Base-by-base conservation (phyloP, 2,113 vertebrate genomes). In the Nothocercus nigrocapillus region DNA sequence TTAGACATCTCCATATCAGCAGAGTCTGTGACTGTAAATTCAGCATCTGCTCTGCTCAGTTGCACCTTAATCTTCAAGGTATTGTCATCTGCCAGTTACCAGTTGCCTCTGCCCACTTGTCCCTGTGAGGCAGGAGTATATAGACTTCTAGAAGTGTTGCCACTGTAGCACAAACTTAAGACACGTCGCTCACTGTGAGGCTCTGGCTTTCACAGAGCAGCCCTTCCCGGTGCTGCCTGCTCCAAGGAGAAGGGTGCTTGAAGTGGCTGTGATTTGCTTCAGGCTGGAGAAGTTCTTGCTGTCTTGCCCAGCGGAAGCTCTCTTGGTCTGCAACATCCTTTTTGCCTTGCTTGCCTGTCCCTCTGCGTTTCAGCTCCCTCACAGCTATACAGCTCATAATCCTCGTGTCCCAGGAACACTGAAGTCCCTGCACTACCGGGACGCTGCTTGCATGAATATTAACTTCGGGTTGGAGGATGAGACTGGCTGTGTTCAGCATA, bases 221-320 rank as follows among this genome's bases (percentile, higher is more conserved):
- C 61, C 42, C 19, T 89, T 69, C 64, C 36, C 13, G 64, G 61
- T 75, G 32, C 73, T 7, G 4, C 66, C 44, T 54, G 77, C 38
- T 61, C 34, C 40, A 0, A 1, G 34, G 40, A 6, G 1, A 27
- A 1, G 5, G 70, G 38, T 0, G 4, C 61, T 75, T 81, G 21
- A 25, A 11, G 8, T 67, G 44, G 20, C 61, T 93, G 74, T 81
- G 68, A 58, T 92, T 80, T 85, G 42, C 45, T 13, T 5, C 3
- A 82, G 42, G 83, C 77, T 94, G 62, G 76, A 84, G 40, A 44
- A 53, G 38, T 42, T 69, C 77, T 67, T 90, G 62, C 20, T 36
- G 15, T 66, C 49, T 82, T 83, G 30, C 49, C 34, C 34, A 56
- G 62, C 0, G 3, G 28, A 67, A 69, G 25, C 82, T 62, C 16